Conservation (phyloP, 2,113 vertebrate species). For the Charina bottae region DNA sequence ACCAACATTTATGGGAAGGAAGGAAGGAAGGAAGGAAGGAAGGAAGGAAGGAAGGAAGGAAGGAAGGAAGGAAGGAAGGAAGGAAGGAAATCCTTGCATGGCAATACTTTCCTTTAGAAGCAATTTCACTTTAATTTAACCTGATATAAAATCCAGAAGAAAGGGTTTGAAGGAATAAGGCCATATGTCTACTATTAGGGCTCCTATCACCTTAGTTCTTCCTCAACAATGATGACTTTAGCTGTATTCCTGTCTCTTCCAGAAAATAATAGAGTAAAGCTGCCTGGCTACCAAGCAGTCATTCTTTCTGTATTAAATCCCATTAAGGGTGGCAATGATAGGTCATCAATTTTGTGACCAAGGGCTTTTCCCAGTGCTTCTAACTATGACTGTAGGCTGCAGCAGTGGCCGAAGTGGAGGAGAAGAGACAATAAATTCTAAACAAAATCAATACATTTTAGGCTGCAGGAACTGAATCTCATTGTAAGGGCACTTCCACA, state of each 20-base stretch:
- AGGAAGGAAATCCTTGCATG: constrained; percentile 36
- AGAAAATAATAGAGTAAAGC: not conserved
- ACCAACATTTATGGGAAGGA: constrained; percentile 42
- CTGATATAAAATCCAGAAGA: constrained; percentile 28
- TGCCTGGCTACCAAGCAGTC: not conserved
- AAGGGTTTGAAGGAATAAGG: constrained; percentile 41
- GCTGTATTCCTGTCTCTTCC: not conserved
- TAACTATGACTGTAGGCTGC: not conserved
- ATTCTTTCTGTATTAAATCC: not conserved
- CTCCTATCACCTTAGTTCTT: not conserved
- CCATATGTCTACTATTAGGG: constrained; percentile 22
- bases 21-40: not conserved
- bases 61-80: not conserved
- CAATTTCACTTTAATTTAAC: constrained; percentile 42
- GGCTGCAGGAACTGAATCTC: not conserved
- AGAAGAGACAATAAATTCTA: not conserved
- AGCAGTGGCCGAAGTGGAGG: not conserved
- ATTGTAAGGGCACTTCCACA: not conserved
- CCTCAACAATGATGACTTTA: constrained; percentile 29
- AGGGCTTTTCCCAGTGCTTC: constrained; percentile 20
- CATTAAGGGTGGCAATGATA: not conserved
- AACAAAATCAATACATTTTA: not conserved
- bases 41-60: not conserved
- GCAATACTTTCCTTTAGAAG: constrained; percentile 37
- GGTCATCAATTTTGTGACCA: not conserved